phyloP scores from a whole-genome alignment of 2,113 vertebrate species.

The Diadophis punctatus region DNA sequence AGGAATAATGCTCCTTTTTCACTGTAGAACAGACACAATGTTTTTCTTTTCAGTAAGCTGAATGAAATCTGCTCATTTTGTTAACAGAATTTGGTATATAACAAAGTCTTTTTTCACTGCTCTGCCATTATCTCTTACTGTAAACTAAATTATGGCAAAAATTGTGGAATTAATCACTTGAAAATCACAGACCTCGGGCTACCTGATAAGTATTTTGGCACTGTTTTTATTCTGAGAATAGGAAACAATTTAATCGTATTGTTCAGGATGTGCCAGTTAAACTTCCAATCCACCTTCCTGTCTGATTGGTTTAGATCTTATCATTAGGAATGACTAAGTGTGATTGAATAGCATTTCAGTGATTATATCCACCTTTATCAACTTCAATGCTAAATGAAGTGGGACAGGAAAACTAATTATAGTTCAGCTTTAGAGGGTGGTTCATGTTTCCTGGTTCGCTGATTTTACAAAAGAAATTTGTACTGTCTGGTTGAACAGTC shows the following conservation, averaged over 20 bases:
- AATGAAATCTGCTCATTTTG: slow-evolving; percentile 12
- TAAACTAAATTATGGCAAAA: slow-evolving; percentile 48
- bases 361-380: slow-evolving; percentile 34
- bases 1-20: slow-evolving; percentile 16
- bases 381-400: slow-evolving; percentile 39
- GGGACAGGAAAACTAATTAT: slow-evolving; percentile 45
- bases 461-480: slow-evolving; percentile 13
- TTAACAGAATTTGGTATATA: slow-evolving; percentile 29
- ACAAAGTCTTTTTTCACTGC: slow-evolving; percentile 36
- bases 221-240: slow-evolving; percentile 49
- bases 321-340: slow-evolving; percentile 12
- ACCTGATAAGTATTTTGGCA: slow-evolving; percentile 43
- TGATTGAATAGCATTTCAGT: slow-evolving; percentile 25
- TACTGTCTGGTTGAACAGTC: fast-evolving
- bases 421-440: background rate
- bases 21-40: slow-evolving; percentile 1
- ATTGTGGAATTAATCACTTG: slow-evolving; percentile 58
- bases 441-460: slow-evolving; percentile 23
- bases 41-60: slow-evolving; percentile 27
- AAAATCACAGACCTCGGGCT: slow-evolving; percentile 27
- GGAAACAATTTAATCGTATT: slow-evolving; percentile 49
- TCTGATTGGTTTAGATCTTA: slow-evolving; percentile 31
- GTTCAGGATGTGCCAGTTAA: slow-evolving; percentile 34
- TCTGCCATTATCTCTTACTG: slow-evolving; percentile 44
- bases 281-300: slow-evolving; percentile 11